Conservation (phyloP, 2,888 invertebrate species). For the Mesochorus sp. region DNA sequence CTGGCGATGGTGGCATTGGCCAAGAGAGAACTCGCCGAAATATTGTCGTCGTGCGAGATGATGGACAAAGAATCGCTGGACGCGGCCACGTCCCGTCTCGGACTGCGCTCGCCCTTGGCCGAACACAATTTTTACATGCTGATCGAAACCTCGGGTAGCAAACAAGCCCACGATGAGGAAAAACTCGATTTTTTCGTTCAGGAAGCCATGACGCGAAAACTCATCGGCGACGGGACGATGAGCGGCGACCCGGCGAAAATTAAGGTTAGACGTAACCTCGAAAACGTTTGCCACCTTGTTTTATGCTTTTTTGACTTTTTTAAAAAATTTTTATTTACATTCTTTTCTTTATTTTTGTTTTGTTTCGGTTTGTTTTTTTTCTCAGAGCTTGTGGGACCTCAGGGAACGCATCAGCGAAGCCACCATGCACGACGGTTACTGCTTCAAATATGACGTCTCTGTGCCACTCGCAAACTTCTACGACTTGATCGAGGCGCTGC, state of each 20-base stretch:
- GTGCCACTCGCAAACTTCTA: conserved; percentile 93
- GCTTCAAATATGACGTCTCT: conserved; percentile 98
- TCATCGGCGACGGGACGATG: conserved; percentile 92
- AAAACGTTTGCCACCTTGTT: too few species aligned
- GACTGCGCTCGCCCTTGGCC: conserved; percentile 83
- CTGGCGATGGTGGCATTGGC: conserved; percentile 89
- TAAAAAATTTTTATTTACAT: not conserved
- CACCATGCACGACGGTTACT: conserved; percentile 91
- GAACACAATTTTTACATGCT: conserved; percentile 91
- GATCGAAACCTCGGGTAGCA: conserved; percentile 94
- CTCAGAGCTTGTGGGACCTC: conserved; percentile 91
- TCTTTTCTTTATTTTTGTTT: conserved; percentile 1
- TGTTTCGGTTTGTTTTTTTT: conserved; percentile 6
- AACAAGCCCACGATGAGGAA: conserved; percentile 92
- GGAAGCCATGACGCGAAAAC: conserved; percentile 87
- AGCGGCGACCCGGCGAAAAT: conserved; percentile 93
- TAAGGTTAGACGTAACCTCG: conserved; percentile 83
- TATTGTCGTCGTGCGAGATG: conserved; percentile 97
- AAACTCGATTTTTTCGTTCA: conserved; percentile 92
- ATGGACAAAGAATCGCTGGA: conserved; percentile 91
- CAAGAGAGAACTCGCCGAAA: conserved; percentile 91
- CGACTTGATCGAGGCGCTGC: conserved; percentile 89
- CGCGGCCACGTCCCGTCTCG: conserved; percentile 86
- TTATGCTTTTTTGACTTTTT: not conserved
- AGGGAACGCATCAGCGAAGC: conserved; percentile 93